Evolutionary conservation across 1,140 invertebrate species (phyloP).

Genomic region (Helicoverpa armigera): DNA sequence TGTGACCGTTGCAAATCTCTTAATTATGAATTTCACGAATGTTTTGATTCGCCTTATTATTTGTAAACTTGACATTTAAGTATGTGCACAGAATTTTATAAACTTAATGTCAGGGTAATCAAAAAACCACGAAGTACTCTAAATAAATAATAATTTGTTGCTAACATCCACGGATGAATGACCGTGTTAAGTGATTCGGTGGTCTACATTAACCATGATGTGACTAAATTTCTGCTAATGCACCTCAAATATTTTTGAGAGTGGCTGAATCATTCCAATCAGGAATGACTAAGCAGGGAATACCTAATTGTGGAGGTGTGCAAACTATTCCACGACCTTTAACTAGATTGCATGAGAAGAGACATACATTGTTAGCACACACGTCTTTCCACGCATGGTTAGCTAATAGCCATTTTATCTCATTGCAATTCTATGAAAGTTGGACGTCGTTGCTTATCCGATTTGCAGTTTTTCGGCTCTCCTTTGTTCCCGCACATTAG

Average conservation of each 20-base stretch:
- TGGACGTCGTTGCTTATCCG: conserved; percentile 19
- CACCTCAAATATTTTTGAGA: conserved; percentile 10
- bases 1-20: not conserved
- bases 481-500: conserved; percentile 62
- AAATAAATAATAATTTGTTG: no score
- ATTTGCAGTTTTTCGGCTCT: conserved; percentile 52
- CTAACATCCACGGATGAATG: no score
- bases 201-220: conserved; percentile 5
- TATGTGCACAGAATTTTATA: not conserved
- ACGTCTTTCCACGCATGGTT: not conserved
- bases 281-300: conserved; percentile 31
- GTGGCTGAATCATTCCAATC: conserved; percentile 22
- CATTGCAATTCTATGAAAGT: conserved; percentile 23
- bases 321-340: not conserved
- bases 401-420: not conserved
- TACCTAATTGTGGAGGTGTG: not conserved
- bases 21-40: conserved; percentile 1
- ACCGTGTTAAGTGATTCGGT: not conserved
- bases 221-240: conserved; percentile 2
- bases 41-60: conserved; percentile 24
- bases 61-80: not conserved
- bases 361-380: not conserved
- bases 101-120: conserved; percentile 15
- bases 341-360: not conserved
- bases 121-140: not conserved